phyloP scores from a whole-genome alignment of 2,113 vertebrate species.

The Carassius auratus region DNA sequence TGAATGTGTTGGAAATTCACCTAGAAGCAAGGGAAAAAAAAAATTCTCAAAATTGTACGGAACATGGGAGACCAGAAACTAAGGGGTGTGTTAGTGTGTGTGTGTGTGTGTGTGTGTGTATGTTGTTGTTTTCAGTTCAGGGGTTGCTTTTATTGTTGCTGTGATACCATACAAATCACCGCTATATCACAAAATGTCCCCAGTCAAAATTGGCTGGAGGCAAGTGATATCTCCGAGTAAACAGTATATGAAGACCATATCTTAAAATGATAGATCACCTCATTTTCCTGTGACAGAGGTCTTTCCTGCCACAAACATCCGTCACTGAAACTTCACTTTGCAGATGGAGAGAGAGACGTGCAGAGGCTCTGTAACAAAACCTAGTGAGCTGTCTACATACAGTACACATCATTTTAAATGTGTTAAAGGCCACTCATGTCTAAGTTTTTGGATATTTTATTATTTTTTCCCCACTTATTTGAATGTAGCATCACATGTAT shows the following conservation, averaged over 20 bases:
- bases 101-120: slow-evolving; percentile 79
- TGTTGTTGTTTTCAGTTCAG: slow-evolving; percentile 82
- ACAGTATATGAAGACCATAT: slow-evolving; percentile 98
- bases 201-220: slow-evolving; percentile 96
- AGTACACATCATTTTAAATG: not conserved
- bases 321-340: slow-evolving; percentile 92
- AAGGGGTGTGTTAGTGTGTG: slow-evolving; percentile 81
- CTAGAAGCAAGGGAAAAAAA: slow-evolving; percentile 1
- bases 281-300: slow-evolving; percentile 97
- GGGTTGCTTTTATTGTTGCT: slow-evolving; percentile 94
- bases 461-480: not conserved
- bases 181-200: slow-evolving; percentile 96
- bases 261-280: slow-evolving; percentile 98
- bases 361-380: not conserved
- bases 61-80: slow-evolving; percentile 55
- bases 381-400: not conserved
- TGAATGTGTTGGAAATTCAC: slow-evolving; percentile 10
- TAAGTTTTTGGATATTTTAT: not conserved
- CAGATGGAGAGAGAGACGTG: slow-evolving; percentile 74
- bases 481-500: not conserved
- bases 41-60: not conserved
- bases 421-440: not conserved
- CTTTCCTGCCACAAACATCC: slow-evolving; percentile 92
- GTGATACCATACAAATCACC: slow-evolving; percentile 97
- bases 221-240: slow-evolving; percentile 95